These are phyloP conservation scores for Acrocephalus arundinaceus DNA, from an alignment of 2,113 vertebrate genomes.

Conservation along the genomic window DNA sequence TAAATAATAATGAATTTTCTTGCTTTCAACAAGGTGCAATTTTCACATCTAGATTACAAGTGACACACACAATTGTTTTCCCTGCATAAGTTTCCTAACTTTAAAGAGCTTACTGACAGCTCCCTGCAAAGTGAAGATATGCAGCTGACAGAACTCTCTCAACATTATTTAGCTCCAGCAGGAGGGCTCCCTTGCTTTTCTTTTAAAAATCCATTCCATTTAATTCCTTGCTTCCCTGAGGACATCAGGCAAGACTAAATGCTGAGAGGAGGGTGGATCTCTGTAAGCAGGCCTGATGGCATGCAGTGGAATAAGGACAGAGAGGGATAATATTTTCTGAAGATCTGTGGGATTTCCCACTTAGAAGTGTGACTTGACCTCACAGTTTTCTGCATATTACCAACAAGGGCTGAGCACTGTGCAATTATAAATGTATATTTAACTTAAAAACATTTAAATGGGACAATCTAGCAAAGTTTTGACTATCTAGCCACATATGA, in stretches of 20 bases:
- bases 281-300: background rate
- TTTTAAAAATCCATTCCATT: conserved; percentile 36
- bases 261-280: background rate
- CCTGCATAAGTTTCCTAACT: conserved; percentile 7
- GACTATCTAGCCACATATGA: background rate
- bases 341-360: background rate
- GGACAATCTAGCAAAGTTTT: background rate
- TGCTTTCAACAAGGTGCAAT: conserved; percentile 48
- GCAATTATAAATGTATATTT: background rate
- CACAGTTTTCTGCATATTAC: background rate
- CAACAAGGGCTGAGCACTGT: background rate
- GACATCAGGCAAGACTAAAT: background rate
- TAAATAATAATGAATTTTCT: conserved; percentile 64
- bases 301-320: background rate
- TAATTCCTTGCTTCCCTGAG: conserved; percentile 41
- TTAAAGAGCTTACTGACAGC: conserved; percentile 57
- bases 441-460: background rate
- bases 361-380: background rate
- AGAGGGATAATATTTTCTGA: background rate
- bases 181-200: conserved; percentile 18
- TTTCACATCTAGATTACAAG: conserved; percentile 51
- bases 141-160: conserved; percentile 45
- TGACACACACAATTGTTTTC: conserved; percentile 57
- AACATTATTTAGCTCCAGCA: conserved; percentile 20
- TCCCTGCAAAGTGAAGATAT: conserved; percentile 34